phyloP scores from a whole-genome alignment of 2,888 invertebrate species.

The Lysandra coridon region DNA sequence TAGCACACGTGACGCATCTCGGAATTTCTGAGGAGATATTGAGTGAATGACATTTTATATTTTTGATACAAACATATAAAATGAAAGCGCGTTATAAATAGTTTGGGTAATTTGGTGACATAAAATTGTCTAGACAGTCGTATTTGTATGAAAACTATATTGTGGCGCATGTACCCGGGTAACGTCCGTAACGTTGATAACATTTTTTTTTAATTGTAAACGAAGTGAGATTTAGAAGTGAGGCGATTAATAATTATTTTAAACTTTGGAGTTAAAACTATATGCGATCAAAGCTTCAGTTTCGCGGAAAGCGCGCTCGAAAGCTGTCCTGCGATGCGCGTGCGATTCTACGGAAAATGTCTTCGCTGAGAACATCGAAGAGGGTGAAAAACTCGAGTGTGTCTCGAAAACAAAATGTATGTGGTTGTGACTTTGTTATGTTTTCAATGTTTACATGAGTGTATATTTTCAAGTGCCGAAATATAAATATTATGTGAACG shows the following conservation, averaged over 20 bases:
- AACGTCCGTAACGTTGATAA: neutral
- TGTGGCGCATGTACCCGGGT: no score
- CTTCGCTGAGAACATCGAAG: conserved; percentile 44
- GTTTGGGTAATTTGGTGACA: conserved; percentile 3
- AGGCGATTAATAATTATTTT: neutral
- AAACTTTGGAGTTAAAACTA: conserved; percentile 45
- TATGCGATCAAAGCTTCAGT: conserved; percentile 49
- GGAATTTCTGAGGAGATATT: neutral
- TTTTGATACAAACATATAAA: conserved; percentile 21
- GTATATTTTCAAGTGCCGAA: neutral
- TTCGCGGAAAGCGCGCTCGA: conserved; percentile 54
- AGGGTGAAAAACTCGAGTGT: conserved; percentile 40
- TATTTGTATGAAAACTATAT: neutral
- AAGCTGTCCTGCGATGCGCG: conserved; percentile 52
- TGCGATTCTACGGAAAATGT: conserved; percentile 45
- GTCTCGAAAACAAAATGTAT: conserved; percentile 26
- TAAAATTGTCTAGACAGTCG: conserved; percentile 14
- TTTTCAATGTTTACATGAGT: neutral
- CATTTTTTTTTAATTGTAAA: neutral
- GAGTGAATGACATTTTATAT: conserved; percentile 4
- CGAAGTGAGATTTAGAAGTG: neutral
- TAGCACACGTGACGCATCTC: neutral
- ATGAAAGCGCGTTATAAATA: conserved; percentile 24
- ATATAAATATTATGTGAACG: neutral
- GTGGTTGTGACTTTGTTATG: neutral